Evolutionary conservation across 1,140 invertebrate genomes (phyloP), one percentile per base, ranked within the genome.

Genomic region (Heliconius hermathena): DNA sequence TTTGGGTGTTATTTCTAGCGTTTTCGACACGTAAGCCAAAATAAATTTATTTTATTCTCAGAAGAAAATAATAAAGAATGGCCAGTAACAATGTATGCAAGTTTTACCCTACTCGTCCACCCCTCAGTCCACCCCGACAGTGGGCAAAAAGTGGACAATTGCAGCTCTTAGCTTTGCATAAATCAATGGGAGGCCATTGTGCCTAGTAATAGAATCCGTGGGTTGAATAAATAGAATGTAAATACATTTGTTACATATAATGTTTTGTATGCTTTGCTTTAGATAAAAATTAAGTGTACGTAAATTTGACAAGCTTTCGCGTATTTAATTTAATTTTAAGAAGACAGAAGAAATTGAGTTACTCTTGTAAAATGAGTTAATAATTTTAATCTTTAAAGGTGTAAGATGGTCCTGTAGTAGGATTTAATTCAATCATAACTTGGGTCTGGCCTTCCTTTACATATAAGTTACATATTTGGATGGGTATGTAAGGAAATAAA

Each of bases 131-230:
- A 46, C 41, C 13, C 41, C 83, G 83, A 81, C 83, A 80, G 77
- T 81, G 82, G 83, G 85, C 90, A 91, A 88, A 91, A 91, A 90
- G 87, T 88, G 90, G 90, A 90, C 89, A 89, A 91, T 90, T 92
- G 91, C 90, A 91, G 86, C 78, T 79, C 81, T 80, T 86, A 86
- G 83, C 86, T 90, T 88, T 93, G 90, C 90, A 90, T 91, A 91
- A 85, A 91, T 92, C 88, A 90, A 91, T 89, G 85, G 84, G 77
- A 74, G 76, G 76, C 84, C 78, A 89, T 90, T 88, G 85, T 88
- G 80, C 84, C 73, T 80, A 71, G 71, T 76, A 74, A 52, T 71
- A 70, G 38, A 79, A 76, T 76, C 81, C 79, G 76, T 82, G 82
- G 86, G 87, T 84, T 82, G 82, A 85, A 85, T 88, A 90, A 82